Base-by-base conservation (phyloP, 2,888 invertebrate genomes). In the Habroteleia sp. region DNA sequence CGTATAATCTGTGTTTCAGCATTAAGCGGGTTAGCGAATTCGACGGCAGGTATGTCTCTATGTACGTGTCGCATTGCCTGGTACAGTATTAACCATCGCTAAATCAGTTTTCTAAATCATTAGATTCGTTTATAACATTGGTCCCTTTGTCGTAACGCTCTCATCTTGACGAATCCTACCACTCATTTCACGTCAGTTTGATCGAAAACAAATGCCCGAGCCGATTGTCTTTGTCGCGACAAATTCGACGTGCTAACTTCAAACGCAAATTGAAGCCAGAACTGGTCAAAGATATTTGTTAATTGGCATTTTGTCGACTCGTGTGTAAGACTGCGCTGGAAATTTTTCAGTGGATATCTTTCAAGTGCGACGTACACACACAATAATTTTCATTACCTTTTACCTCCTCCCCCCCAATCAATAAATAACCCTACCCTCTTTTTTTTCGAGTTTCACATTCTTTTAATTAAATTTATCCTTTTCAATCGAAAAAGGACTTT, bases 41-140 rank as follows among this genome's bases (percentile, higher is more conserved):
- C 89, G 74, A 86, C 89, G 82, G 89, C 89, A 89, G 89, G 90
- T 90, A 89, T 88, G 89, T 88, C 88, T 84, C 84, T 87, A 87
- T 89, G 89, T 89, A 89, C 86, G 89, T 89, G 88, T 88, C 89
- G 81, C 83, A 85, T 87, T 88, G 87, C 87, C 86, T 88, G 88
- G 87, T 88, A 87, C 80, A 88, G 87, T 88, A 88, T 88, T 88
- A 87, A 88, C 86, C 83, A 84, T 83, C 84, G 85, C 86, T 88
- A 87, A 88, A 86, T 84, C 83, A 83, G 79, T 80, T 78, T 79
- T 78, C 42, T 52, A 74, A 76, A 79, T 77, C 74, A 74, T 39
- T 46, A 14, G 41, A 62, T 52, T 42, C 56, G 56, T 74, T 63
- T 20, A 69, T 48, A 63, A 66, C 46, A 60, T 48, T 62, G 33